phyloP scores from a whole-genome alignment of 2,797 vertebrate genomes.

The Hippocampus kuda region DNA sequence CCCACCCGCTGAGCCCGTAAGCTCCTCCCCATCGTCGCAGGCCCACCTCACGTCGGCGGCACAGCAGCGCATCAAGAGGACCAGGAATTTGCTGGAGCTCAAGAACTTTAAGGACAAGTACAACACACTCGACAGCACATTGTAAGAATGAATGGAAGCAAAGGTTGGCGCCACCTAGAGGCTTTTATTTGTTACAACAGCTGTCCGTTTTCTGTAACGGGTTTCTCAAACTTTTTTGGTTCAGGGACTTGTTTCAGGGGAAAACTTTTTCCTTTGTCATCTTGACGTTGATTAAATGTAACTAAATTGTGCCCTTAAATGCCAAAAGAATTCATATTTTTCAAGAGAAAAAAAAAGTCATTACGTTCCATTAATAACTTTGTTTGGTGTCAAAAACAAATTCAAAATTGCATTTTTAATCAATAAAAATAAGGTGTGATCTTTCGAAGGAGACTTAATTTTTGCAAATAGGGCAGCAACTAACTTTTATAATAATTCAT shows the following conservation, averaged over 20 bases:
- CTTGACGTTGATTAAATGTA: not conserved
- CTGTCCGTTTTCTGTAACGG: not conserved
- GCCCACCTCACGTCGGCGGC: constrained; percentile 80
- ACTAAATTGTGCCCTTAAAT: no score
- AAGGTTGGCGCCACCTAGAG: constrained; percentile 3
- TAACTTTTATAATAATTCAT: no score
- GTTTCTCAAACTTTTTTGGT: not conserved
- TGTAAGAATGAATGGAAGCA: constrained; percentile 51
- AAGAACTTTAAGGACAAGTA: constrained; percentile 99
- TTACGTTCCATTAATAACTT: no score
- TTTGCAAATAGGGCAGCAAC: no score
- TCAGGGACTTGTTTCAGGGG: not conserved
- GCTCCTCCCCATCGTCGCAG: constrained; percentile 69
- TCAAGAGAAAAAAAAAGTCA: no score
- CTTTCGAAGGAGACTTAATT: no score
- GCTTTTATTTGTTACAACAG: not conserved
- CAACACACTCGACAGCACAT: constrained; percentile 89
- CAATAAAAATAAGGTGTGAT: no score
- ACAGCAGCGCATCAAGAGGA: constrained; percentile 85
- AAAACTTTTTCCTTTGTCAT: not conserved
- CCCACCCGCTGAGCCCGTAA: constrained; percentile 55
- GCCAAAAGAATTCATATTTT: no score
- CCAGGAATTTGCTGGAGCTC: constrained; percentile 89
- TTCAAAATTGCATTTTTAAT: no score
- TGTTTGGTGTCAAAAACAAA: not conserved